Base-by-base conservation (phyloP, 2,888 invertebrate species). In the Pammene aurita region DNA sequence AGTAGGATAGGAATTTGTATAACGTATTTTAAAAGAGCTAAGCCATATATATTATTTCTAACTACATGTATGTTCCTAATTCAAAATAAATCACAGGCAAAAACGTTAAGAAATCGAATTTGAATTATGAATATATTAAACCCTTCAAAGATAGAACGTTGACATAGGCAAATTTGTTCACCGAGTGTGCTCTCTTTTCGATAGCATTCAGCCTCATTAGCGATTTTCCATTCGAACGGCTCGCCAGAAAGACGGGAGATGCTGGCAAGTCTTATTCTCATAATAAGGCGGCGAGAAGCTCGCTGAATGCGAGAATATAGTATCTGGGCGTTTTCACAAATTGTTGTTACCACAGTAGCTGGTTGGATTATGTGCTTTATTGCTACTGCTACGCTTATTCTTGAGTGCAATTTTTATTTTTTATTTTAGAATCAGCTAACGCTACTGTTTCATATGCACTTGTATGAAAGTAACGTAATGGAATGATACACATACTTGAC, bases 131-230 rank as follows among this genome's bases (percentile, higher is more conserved):
- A 68, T 52, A 42, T 50, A 56, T 61, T 42, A 70, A 72, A 35
- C 62, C 48, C 34, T 54, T 67, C 70, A 76, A 75, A 76, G 74
- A 72, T 73, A 73, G 67, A 42, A 77, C 75, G 65, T 78, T 70
- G 77, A 74, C 84, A 80, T 77, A 81, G 77, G 79, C 76, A 84
- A 82, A 82, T 84, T 84, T 78, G 76, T 76, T 78, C 78, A 70
- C 61, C 63, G 71, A 80, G 81, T 77, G 74, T 80, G 79, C 81
- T 68, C 78, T 78, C 80, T 83, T 83, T 83, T 81, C 82, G 85
- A 79, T 78, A 79, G 78, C 81, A 81, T 81, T 86, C 83, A 76
- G 81, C 79, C 83, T 89, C 88, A 89, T 89, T 89, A 87, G 82
- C 85, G 86, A 88, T 88, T 88, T 89, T 88, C 84, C 85, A 82